Evolutionary conservation across 2,888 invertebrate species (phyloP).

Genomic region (Melieria omissa): DNA sequence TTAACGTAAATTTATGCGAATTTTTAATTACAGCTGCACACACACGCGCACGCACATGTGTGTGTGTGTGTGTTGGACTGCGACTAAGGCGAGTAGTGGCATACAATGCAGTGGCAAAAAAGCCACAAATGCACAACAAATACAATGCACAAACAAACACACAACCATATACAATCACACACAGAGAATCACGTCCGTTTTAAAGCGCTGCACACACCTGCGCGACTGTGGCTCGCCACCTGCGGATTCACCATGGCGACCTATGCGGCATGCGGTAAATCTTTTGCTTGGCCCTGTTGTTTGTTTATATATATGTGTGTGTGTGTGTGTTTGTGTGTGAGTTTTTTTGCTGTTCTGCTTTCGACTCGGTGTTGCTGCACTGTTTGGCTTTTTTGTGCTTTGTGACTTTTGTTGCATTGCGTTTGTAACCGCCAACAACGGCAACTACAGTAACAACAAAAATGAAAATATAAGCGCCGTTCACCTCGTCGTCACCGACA

Average conservation of each 20-base stretch:
- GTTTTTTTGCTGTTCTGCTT: conserved; percentile 13
- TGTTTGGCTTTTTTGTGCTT: conserved; percentile 44
- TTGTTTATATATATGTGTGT: too few species aligned
- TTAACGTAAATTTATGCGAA: conserved; percentile 61
- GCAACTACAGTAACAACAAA: conserved; percentile 29
- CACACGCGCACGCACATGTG: conserved; percentile 43
- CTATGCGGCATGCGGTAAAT: conserved; percentile 48
- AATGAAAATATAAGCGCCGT: conserved; percentile 29
- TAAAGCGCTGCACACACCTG: conserved; percentile 23
- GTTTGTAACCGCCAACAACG: conserved; percentile 55
- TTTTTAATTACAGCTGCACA: conserved; percentile 54
- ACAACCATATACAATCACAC: too few species aligned
- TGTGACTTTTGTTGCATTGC: conserved; percentile 57
- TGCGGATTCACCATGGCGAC: conserved; percentile 60
- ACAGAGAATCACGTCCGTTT: conserved; percentile 9
- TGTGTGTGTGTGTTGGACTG: conserved; percentile 6
- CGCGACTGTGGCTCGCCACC: conserved; percentile 51
- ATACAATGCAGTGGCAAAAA: too few species aligned
- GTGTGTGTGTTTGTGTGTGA: neutral
- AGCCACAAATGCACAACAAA: too few species aligned
- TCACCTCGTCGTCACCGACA: conserved; percentile 42
- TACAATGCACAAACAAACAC: too few species aligned
- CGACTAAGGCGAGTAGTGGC: conserved; percentile 4
- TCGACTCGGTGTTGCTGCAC: conserved; percentile 39
- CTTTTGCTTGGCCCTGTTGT: conserved; percentile 34